Base-by-base conservation (phyloP, 1,140 invertebrate genomes). In the Trissolcus basalis region DNA sequence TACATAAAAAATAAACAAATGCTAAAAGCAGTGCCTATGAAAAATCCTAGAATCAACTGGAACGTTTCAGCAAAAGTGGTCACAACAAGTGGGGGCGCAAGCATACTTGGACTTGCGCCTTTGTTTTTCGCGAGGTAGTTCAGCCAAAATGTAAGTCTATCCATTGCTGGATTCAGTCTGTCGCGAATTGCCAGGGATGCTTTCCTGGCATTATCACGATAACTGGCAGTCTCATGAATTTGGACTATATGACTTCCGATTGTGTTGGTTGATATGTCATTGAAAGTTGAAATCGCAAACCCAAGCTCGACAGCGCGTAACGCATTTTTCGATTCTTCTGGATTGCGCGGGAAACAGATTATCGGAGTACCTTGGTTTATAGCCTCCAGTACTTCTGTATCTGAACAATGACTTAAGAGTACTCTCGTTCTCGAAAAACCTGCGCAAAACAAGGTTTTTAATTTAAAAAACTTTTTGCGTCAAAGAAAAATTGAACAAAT, bases 281-380 rank as follows among this genome's bases (percentile, higher is more conserved):
- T 61, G 6, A 80, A 61, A 0, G 65, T 54, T 4, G 81, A 67
- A 16, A 78, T 75, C 1, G 76, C 81, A 15, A 87, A 85, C n/a
- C 85, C 85, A 12, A 87, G 65, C 15, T 86, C 79, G 0, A 81
- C 45, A 2, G 80, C 83, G 14, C 86, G 79, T 3, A 70, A 54
- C 4, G 81, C 64, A 47, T 88, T 88, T 50, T 70, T 74, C 0
- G 67, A 61, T 63, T 88, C 87, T 9, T 84, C 70, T 1, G 69
- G 12, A 45, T 81, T 79, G 12, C 86, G 79, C 0, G 87, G 85
- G 27, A 88, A 83, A 55, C 87, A 88, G 41, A 88, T 80, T 48
- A 88, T 43, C n/a, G 87, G 87, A 7, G 82, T 82, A 8, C 87
- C 83, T 43, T 88, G 86, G 47, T 84, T 86, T 12, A 79, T 82